Evolutionary conservation across 2,113 vertebrate genomes (phyloP), one percentile per base, ranked within the genome.

Genomic region (Upupa epops): DNA sequence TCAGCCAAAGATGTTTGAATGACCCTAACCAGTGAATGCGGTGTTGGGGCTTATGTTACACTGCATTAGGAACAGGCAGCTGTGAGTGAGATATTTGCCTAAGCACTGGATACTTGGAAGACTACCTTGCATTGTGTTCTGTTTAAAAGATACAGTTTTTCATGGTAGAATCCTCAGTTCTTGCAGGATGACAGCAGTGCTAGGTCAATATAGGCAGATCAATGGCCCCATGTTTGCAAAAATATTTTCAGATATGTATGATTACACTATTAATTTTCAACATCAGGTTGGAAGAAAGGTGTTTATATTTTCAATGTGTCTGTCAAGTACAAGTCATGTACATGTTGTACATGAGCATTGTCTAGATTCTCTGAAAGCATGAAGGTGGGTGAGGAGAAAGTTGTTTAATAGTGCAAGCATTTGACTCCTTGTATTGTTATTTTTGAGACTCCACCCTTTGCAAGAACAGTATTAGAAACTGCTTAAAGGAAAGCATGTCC

Each of bases 51-150:
- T 91, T 29, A 5, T 55, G 25, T 26, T 21, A 21, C 26, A 26
- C 5, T 1, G 1, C 1, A 0, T 0, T 71, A 15, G 32, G 24
- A 73, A 7, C 3, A 60, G 59, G 9, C 22, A 79, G n/a, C 54
- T 75, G 12, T 3, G 11, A 64, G 14, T 5, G 8, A 58, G 32
- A 8, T 70, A 37, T 3, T 70, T 32, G 17, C 29, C 28, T 0
- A 1, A 51, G 29, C 32, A 11, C 40, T 12, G 40, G 6, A 3
- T 46, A 29, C 37, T 73, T 52, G 75, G n/a, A 24, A 54, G 54
- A 61, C 11, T 13, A 26, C 16, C 0, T 2, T 19, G 32, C 8
- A 48, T 32, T 49, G 13, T 81, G 52, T 4, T 13, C 9, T 54
- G 16, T 61, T 63, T 29, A 48, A 60, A 5, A 45, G 8, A 46